These are phyloP conservation scores for Karalla daura DNA, from an alignment of 2,797 vertebrate species.

Conservation along the genomic window DNA sequence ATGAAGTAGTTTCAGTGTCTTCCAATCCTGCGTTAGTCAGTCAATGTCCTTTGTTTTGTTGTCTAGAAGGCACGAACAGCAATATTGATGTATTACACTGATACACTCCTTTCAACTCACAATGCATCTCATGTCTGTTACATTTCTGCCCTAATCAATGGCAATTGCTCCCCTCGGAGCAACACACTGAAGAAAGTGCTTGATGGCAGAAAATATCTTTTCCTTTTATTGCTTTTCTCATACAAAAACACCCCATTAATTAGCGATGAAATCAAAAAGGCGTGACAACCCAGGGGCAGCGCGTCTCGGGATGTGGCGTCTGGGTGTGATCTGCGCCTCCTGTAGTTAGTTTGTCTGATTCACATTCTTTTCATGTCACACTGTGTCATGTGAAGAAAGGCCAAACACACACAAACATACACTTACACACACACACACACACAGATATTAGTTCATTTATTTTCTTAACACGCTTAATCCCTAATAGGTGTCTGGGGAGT, in stretches of 20 bases:
- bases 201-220: slow-evolving; percentile 30
- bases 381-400: no score
- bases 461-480: no score
- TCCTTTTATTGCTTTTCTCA: slow-evolving; percentile 42
- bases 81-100: slow-evolving; percentile 47
- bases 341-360: no score
- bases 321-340: slow-evolving; percentile 29
- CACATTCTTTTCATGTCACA: no score
- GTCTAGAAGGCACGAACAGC: slow-evolving; percentile 33
- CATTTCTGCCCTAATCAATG: slow-evolving; percentile 55
- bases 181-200: slow-evolving; percentile 39
- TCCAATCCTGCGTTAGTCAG: slow-evolving; percentile 23
- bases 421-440: no score
- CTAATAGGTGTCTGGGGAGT: no score
- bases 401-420: no score
- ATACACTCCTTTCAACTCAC: slow-evolving; percentile 53
- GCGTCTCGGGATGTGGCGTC: slow-evolving; percentile 34
- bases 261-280: slow-evolving; percentile 48
- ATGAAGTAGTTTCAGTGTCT: background rate
- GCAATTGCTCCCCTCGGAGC: slow-evolving; percentile 52
- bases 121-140: slow-evolving; percentile 47
- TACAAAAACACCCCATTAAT: slow-evolving; percentile 54
- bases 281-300: slow-evolving; percentile 10
- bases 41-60: slow-evolving; percentile 44
- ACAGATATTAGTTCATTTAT: no score